phyloP scores from a whole-genome alignment of 2,888 invertebrate species.

The Hypomecis punctinalis region DNA sequence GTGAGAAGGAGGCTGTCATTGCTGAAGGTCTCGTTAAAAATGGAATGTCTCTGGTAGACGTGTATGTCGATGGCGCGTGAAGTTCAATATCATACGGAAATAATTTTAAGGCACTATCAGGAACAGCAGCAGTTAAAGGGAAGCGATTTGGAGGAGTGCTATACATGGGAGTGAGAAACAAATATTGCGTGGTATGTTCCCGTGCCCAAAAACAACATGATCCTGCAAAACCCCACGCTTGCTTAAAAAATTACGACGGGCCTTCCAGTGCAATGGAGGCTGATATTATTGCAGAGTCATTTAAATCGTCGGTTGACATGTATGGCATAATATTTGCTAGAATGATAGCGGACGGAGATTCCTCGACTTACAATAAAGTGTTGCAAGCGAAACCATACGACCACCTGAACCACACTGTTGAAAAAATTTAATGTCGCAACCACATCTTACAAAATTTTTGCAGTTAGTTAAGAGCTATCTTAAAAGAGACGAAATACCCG shows the following conservation, averaged over 20 bases:
- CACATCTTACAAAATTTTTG: too few species aligned
- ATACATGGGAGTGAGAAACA: constrained; percentile 43
- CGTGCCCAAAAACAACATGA: constrained; percentile 17
- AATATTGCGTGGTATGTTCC: constrained; percentile 40
- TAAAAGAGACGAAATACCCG: too few species aligned
- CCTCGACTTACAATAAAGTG: not conserved
- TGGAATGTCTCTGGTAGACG: constrained; percentile 4
- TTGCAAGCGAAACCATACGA: too few species aligned
- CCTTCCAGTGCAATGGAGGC: constrained; percentile 28
- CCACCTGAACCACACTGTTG: too few species aligned
- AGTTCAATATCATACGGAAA: constrained; percentile 36
- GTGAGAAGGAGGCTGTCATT: too few species aligned
- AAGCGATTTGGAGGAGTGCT: constrained; percentile 29
- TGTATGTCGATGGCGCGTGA: constrained; percentile 28
- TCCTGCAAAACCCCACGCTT: constrained; percentile 18
- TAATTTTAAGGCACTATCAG: constrained; percentile 41
- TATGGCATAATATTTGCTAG: not conserved
- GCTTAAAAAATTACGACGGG: constrained; percentile 30
- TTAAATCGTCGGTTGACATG: too few species aligned
- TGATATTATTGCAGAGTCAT: too few species aligned
- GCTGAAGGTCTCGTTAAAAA: too few species aligned
- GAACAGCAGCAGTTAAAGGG: constrained; percentile 42
- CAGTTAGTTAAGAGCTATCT: too few species aligned
- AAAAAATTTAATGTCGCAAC: too few species aligned
- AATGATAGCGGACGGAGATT: not conserved